phyloP scores from a whole-genome alignment of 2,888 invertebrate genomes.

The Torymus aiolomorphi region DNA sequence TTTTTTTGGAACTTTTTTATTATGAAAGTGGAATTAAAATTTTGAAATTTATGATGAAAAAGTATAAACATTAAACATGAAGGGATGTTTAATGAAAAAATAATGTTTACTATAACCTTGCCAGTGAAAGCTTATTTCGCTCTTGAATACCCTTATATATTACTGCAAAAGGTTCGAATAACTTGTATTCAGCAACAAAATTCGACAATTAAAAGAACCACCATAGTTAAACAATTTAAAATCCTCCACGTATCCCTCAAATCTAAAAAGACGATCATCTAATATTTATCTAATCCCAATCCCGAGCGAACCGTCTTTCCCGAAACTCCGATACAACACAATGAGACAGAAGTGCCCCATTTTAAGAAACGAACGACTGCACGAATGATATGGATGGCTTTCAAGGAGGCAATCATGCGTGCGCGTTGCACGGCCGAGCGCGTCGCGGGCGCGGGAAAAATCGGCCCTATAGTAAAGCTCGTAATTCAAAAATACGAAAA shows the following conservation, averaged over 20 bases:
- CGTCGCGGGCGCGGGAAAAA: neutral
- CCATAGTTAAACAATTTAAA: neutral
- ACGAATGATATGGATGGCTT: slow-evolving; percentile 30
- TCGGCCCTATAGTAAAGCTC: slow-evolving; percentile 33
- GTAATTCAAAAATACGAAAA: slow-evolving; percentile 65
- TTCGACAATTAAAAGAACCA: too few species aligned
- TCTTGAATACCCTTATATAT: too few species aligned
- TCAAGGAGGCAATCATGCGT: slow-evolving; percentile 43
- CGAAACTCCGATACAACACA: neutral
- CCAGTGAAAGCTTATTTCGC: too few species aligned
- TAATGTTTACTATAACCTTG: too few species aligned
- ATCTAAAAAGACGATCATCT: slow-evolving; percentile 1
- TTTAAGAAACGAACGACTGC: neutral
- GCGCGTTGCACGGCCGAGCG: neutral
- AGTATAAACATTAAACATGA: too few species aligned
- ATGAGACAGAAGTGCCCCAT: neutral
- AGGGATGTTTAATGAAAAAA: too few species aligned
- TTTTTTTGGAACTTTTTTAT: too few species aligned
- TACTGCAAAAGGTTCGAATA: too few species aligned
- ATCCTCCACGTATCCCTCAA: neutral
- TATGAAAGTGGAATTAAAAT: too few species aligned
- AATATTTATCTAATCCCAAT: slow-evolving; percentile 35
- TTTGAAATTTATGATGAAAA: too few species aligned
- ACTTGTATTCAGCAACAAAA: too few species aligned
- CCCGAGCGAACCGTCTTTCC: neutral